Evolutionary conservation across 2,797 vertebrate species (phyloP).

Genomic region (Semotilus atromaculatus): DNA sequence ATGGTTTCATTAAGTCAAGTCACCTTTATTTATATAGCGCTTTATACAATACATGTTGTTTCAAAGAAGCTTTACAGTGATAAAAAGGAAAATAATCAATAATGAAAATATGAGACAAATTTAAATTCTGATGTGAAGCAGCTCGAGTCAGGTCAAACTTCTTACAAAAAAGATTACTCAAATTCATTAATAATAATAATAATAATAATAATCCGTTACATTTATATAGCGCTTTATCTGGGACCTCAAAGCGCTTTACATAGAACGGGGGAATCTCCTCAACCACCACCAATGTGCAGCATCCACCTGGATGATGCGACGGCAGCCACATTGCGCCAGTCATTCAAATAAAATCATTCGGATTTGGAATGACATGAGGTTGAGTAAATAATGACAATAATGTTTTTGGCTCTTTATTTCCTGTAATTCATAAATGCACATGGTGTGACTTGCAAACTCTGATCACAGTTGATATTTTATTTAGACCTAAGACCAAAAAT

Average conservation of each 20-base stretch:
- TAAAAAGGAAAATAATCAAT: background rate
- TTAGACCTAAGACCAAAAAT: background rate
- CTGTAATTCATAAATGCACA: background rate
- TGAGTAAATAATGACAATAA: background rate
- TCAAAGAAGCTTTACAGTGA: background rate
- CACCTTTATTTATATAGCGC: background rate
- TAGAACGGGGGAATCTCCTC: too few relatives aligned
- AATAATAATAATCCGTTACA: too few relatives aligned
- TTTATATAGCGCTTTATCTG: too few relatives aligned
- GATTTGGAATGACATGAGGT: background rate
- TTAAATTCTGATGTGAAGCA: background rate
- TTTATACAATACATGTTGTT: background rate
- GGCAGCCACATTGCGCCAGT: too few relatives aligned
- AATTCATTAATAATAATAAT: too few relatives aligned
- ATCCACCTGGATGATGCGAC: too few relatives aligned
- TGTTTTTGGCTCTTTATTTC: background rate
- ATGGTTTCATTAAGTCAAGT: too few relatives aligned
- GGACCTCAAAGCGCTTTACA: too few relatives aligned
- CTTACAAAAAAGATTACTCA: background rate
- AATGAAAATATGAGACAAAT: background rate
- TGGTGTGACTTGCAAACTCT: background rate
- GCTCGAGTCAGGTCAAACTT: background rate
- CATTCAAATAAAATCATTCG: background rate
- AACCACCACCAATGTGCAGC: too few relatives aligned
- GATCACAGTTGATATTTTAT: background rate